Conservation (phyloP, 2,888 invertebrate species). For the Seira musarum region DNA sequence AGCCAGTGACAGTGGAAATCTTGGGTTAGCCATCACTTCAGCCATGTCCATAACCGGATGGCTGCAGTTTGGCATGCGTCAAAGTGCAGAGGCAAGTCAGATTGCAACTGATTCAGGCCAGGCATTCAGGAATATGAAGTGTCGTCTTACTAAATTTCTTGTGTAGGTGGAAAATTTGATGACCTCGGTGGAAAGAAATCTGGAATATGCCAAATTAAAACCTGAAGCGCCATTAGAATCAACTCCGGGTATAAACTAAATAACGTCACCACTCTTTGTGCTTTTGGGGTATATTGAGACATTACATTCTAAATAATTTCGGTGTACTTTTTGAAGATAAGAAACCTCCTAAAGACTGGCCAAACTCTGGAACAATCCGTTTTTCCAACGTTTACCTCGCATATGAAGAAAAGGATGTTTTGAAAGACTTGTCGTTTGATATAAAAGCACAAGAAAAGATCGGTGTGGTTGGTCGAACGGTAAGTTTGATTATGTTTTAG, state of each 20-base stretch:
- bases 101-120: too few species aligned
- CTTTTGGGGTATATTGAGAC: too few species aligned
- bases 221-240: constrained; percentile 80
- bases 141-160: too few species aligned
- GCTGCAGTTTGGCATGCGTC: constrained; percentile 85
- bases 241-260: constrained; percentile 72
- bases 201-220: constrained; percentile 83
- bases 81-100: constrained; percentile 84
- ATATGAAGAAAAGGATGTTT: constrained; percentile 81
- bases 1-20: constrained; percentile 51
- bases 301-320: not conserved
- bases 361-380: constrained; percentile 47
- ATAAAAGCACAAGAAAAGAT: constrained; percentile 79
- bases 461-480: constrained; percentile 79
- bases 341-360: constrained; percentile 65
- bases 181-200: constrained; percentile 84
- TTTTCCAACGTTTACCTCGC: constrained; percentile 69
- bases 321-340: too few species aligned
- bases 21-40: constrained; percentile 63
- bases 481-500: not conserved
- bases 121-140: constrained; percentile 78
- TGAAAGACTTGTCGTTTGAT: constrained; percentile 74
- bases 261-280: too few species aligned
- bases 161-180: too few species aligned
- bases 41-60: constrained; percentile 80